Evolutionary conservation across 2,888 invertebrate species (phyloP).

Genomic region (Orthosia gothica): DNA sequence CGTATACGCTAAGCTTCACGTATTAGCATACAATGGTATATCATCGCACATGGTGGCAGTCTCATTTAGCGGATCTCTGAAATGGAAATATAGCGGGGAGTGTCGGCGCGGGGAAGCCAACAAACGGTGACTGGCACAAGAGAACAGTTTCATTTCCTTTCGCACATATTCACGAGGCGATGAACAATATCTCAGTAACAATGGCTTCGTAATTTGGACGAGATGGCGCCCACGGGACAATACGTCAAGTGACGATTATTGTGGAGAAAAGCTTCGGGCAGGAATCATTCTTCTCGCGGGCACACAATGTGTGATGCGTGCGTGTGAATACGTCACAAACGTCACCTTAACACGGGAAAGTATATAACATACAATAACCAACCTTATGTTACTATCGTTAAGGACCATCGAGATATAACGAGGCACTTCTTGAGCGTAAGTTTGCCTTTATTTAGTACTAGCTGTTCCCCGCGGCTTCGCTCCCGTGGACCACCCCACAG

Average conservation of each 20-base stretch:
- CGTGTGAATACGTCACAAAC: conserved; percentile 69
- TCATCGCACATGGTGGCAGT: conserved; percentile 54
- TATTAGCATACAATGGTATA: conserved; percentile 59
- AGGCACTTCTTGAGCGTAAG: conserved; percentile 33
- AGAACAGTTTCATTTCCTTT: conserved; percentile 88
- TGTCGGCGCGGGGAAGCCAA: conserved; percentile 73
- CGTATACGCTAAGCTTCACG: conserved; percentile 46
- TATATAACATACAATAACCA: conserved; percentile 21
- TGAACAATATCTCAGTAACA: conserved; percentile 89
- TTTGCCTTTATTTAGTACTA: conserved; percentile 60
- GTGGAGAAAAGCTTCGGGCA: conserved; percentile 85
- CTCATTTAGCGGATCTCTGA: conserved; percentile 68
- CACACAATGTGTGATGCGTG: conserved; percentile 81
- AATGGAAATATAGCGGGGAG: conserved; percentile 71
- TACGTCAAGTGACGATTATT: conserved; percentile 89
- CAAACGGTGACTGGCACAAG: conserved; percentile 80
- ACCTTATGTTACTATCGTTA: conserved; percentile 27
- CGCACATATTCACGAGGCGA: conserved; percentile 88
- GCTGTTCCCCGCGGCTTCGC: no score
- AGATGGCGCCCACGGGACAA: conserved; percentile 86
- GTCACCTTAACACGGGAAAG: conserved; percentile 31
- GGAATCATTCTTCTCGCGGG: conserved; percentile 81
- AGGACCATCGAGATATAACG: conserved; percentile 24
- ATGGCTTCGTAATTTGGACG: conserved; percentile 89
- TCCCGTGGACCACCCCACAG: no score